A percentile compares a stretch with the other conserved stretches of the same genome.
These are phyloP conservation scores for Pangasius larnaudii DNA, from an alignment of 2,797 vertebrate species.

Conservation along the genomic window DNA sequence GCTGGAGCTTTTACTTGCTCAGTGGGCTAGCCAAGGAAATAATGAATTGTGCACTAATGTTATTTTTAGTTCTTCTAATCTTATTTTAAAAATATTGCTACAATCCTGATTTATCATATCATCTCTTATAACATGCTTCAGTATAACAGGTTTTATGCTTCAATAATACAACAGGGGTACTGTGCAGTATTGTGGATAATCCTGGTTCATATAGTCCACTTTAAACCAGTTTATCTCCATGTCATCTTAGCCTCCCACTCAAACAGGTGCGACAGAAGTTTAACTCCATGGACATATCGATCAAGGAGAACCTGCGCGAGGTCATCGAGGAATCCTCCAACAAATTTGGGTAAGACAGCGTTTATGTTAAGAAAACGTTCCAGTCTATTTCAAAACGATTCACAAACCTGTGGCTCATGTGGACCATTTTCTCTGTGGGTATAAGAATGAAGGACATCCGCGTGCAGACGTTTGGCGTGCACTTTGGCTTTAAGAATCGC, in stretches of 20 bases:
- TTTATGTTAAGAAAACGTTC: not conserved
- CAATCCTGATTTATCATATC: not conserved
- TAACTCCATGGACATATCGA: slow-evolving; percentile 91
- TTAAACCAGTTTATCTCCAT: not conserved
- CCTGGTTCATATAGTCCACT: not conserved
- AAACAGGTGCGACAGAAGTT: slow-evolving; percentile 97
- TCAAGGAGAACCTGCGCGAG: slow-evolving; percentile 96
- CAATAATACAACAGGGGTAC: not conserved
- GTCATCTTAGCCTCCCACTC: slow-evolving; percentile 83
- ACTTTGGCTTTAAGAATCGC: slow-evolving; percentile 97
- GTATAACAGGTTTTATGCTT: too few species aligned
- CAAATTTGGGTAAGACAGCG: slow-evolving; percentile 87
- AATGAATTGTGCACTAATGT: not conserved
- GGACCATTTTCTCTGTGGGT: not conserved
- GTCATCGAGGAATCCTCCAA: slow-evolving; percentile 96
- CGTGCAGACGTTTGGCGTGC: slow-evolving; percentile 92
- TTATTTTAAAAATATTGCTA: too few species aligned
- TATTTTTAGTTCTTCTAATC: not conserved
- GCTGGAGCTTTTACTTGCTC: not conserved
- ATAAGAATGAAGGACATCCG: slow-evolving; percentile 94
- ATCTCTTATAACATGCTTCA: not conserved
- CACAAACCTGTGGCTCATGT: not conserved
- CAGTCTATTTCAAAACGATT: not conserved
- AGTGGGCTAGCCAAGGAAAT: not conserved
- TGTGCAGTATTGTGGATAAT: not conserved